These are phyloP conservation scores for Hirtodrosophila confusa DNA, from an alignment of 2,888 invertebrate species.

Conservation along the genomic window DNA sequence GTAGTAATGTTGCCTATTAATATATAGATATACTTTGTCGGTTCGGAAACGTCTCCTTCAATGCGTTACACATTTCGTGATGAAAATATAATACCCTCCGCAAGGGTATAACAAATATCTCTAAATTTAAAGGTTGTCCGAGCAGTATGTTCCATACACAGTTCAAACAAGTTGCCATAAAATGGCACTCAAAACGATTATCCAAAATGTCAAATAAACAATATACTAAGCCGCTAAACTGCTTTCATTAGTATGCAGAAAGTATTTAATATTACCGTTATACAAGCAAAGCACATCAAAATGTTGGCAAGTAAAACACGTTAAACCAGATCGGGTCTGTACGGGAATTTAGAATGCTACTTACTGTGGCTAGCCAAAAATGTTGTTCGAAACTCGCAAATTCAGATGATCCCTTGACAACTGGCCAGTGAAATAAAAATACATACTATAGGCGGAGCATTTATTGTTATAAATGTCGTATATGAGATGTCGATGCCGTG, in stretches of 20 bases:
- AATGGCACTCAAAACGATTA: constrained; percentile 31
- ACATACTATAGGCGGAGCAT: constrained; percentile 28
- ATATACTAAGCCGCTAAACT: constrained; percentile 40
- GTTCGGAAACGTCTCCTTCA: no score
- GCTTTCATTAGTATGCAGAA: constrained; percentile 51
- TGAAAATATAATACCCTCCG: no score
- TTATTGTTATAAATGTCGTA: constrained; percentile 23
- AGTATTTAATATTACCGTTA: constrained; percentile 72
- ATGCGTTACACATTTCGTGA: no score
- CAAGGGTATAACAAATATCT: constrained; percentile 16
- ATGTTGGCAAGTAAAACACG: constrained; percentile 54
- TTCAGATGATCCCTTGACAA: constrained; percentile 42
- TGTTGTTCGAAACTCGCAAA: constrained; percentile 27
- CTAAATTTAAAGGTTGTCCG: constrained; percentile 19
- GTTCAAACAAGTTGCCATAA: constrained; percentile 12
- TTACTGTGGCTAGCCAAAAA: constrained; percentile 41
- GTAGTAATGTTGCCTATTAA: constrained; percentile 2
- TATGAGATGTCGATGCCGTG: constrained; percentile 14
- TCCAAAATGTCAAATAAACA: constrained; percentile 51
- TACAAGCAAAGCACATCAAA: constrained; percentile 22
- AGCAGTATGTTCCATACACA: not conserved
- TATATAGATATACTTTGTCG: not conserved
- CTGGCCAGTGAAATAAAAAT: constrained; percentile 44
- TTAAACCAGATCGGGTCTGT: constrained; percentile 61
- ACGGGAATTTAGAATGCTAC: constrained; percentile 35